Base-by-base conservation (phyloP, 2,113 vertebrate genomes). In the Porphyrio hochstetteri region DNA sequence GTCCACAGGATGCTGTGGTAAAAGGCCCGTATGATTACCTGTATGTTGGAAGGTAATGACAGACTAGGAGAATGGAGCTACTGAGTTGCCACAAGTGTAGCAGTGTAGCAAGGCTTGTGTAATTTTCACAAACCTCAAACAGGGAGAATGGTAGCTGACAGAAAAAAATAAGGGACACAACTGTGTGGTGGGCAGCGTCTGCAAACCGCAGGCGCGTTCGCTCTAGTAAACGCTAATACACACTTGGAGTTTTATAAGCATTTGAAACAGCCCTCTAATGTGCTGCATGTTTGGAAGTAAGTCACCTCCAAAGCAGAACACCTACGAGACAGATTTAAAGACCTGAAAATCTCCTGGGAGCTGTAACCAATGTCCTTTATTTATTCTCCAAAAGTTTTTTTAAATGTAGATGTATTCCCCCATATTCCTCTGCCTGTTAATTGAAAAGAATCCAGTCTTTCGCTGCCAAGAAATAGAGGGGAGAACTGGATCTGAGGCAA, bases 401-500 rank as follows among this genome's bases (percentile, higher is more conserved):
- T 36, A 61, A 35, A 88, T 83, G 77, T 78, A 84, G 86, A 95
- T 91, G 9, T 71, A 42, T 93, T 92, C 64, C 77, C 38, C 59
- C 63, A 3, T 57, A 74, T 76, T 90, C 29, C 72, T 93, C 79
- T 92, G 88, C 86, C 81, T 83, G 82, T 5, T 27, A 36, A 85
- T 69, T 86, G 70, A 91, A 91, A 92, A 57, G 82, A 71, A 70
- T 88, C 80, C 82, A 88, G 38, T 82, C 50, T 60, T 87, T 78
- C 57, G 23, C 74, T 94, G 91, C 87, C 86, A 84, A 0, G 85
- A 31, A 77, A 59, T 70, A 36, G 81, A 61, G 77, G 46, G 60
- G 70, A 48, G 53, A 36, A 53, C 77, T 88, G 91, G 85, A 88
- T 97, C 9, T 90, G 38, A 97, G 88, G 93, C 93, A 97, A 97